phyloP scores from a whole-genome alignment of 2,888 invertebrate genomes.

The Tetropium fuscum region DNA sequence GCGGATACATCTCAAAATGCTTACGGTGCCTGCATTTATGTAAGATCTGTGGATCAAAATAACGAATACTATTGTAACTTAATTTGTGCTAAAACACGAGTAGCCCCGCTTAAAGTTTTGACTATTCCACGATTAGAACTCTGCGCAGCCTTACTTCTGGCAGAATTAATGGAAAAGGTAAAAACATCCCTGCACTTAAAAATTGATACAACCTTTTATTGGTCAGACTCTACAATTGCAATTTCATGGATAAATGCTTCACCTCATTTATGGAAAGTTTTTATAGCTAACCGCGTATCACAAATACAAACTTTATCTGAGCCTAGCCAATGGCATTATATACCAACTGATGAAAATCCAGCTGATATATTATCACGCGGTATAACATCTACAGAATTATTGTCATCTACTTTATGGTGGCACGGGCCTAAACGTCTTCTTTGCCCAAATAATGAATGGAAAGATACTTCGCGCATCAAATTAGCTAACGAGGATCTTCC shows the following conservation, averaged over 20 bases:
- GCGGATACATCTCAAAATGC: slow-evolving; percentile 13
- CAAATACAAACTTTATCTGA: too few relatives aligned
- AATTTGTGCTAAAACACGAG: slow-evolving; percentile 28
- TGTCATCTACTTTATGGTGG: too few relatives aligned
- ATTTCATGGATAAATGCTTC: slow-evolving; percentile 20
- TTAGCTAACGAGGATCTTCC: too few relatives aligned
- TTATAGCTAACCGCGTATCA: too few relatives aligned
- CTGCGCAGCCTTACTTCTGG: slow-evolving; percentile 27
- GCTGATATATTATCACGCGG: too few relatives aligned
- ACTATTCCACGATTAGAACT: slow-evolving; percentile 31
- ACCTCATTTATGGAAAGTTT: not conserved
- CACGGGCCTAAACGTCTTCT: too few relatives aligned
- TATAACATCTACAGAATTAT: too few relatives aligned
- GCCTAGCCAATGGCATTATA: too few relatives aligned
- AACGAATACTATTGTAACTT: slow-evolving; percentile 9
- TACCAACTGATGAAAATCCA: too few relatives aligned
- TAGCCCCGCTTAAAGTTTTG: slow-evolving; percentile 30
- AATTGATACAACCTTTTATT: slow-evolving; percentile 15
- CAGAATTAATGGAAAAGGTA: slow-evolving; percentile 25
- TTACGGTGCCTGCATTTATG: slow-evolving; percentile 22
- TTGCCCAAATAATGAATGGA: too few relatives aligned
- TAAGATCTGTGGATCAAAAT: slow-evolving; percentile 2
- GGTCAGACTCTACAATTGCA: slow-evolving; percentile 27
- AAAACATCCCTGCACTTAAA: slow-evolving; percentile 3
- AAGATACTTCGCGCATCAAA: too few relatives aligned